Percentiles rank a stretch among this genome's conserved stretches.
phyloP scores from a whole-genome alignment of 2,113 vertebrate genomes.

The Polypterus bichir region DNA sequence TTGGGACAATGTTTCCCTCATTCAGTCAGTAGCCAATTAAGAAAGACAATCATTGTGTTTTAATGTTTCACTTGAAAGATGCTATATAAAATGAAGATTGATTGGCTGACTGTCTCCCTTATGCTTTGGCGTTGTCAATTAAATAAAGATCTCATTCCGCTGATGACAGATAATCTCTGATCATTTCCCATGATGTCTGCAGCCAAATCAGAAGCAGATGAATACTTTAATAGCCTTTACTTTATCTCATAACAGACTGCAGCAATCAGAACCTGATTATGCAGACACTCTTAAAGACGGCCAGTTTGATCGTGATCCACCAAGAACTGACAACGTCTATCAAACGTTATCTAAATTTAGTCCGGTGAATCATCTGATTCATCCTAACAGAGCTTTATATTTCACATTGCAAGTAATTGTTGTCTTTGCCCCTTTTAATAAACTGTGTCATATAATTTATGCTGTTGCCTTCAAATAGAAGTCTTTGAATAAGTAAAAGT shows the following conservation, averaged over 20 bases:
- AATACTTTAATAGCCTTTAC: constrained; percentile 12
- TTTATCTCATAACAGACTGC: constrained; percentile 9
- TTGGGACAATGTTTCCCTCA: too few species aligned
- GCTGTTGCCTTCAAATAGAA: too few species aligned
- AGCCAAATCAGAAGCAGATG: constrained; percentile 10
- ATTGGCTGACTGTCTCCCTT: too few species aligned
- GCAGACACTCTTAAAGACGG: constrained; percentile 10
- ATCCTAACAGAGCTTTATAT: neutral
- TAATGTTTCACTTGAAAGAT: too few species aligned
- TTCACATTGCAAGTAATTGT: too few species aligned
- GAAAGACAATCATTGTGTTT: too few species aligned
- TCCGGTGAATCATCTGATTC: constrained; percentile 1
- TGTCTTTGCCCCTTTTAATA: too few species aligned
- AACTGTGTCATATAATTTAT: too few species aligned
- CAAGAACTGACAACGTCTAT: neutral
- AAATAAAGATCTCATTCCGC: neutral
- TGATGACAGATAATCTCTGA: constrained; percentile 11
- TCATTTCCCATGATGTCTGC: constrained; percentile 2
- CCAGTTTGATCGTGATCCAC: constrained; percentile 2
- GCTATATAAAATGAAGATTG: too few species aligned
- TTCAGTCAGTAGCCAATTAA: too few species aligned
- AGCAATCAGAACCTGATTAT: constrained; percentile 16
- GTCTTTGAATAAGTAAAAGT: too few species aligned
- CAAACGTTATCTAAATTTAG: neutral
- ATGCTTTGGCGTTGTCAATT: neutral